phyloP scores from a whole-genome alignment of 64 coral and sea anemone species.

The Actinia tenebrosa region DNA sequence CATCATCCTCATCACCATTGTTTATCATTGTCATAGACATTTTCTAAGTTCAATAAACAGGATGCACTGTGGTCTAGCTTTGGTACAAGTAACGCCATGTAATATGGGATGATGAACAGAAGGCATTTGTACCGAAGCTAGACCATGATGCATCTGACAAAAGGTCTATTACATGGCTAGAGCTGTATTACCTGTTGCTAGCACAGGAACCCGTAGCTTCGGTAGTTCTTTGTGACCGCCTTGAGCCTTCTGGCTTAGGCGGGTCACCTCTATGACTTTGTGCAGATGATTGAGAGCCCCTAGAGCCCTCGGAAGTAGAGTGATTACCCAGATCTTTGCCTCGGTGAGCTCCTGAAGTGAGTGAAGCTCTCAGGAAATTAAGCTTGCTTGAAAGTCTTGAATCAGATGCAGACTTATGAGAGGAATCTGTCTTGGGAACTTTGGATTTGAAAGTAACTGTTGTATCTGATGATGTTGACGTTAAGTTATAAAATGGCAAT shows the following conservation, averaged over 20 bases:
- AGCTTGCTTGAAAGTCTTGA: slow-evolving; percentile 19
- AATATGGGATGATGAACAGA: no score
- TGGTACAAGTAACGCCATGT: no score
- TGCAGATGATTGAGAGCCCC: slow-evolving; percentile 23
- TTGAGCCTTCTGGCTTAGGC: slow-evolving; percentile 96
- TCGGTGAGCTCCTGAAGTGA: slow-evolving; percentile 14
- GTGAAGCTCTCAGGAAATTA: slow-evolving; percentile 18
- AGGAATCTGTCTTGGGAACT: slow-evolving; percentile 2
- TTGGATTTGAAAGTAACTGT: neutral
- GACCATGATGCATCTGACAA: no score
- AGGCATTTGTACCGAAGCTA: no score
- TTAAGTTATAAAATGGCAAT: neutral
- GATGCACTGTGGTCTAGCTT: no score
- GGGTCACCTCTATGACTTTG: slow-evolving; percentile 35
- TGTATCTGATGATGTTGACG: neutral
- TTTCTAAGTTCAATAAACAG: no score
- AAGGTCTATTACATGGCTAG: neutral
- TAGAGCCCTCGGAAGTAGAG: slow-evolving; percentile 6
- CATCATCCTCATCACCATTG: neutral
- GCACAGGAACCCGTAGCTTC: slow-evolving; percentile 99
- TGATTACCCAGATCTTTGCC: slow-evolving; percentile 37
- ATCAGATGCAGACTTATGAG: slow-evolving; percentile 20
- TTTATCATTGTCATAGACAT: no score
- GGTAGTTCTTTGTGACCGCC: slow-evolving; percentile 93
- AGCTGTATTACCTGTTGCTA: slow-evolving; percentile 65